Percentiles rank a stretch among this genome's conserved stretches.
Evolutionary conservation across 1,140 invertebrate species (phyloP).

Genomic region (Psix sp.): DNA sequence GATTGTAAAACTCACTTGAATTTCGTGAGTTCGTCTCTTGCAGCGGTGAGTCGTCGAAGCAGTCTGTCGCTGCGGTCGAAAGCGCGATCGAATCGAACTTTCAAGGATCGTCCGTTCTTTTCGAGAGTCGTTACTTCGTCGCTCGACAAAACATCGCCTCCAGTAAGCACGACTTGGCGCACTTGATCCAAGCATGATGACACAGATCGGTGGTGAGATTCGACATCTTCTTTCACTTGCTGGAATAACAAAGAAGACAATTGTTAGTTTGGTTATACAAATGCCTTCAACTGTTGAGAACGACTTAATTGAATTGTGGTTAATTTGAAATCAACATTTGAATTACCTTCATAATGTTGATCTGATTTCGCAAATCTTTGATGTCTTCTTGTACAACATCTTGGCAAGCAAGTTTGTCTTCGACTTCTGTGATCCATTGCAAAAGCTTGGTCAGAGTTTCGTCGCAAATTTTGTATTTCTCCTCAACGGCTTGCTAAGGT

Average conservation of each 20-base stretch:
- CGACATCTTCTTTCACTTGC: constrained; percentile 94
- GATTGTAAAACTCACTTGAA: constrained; percentile 80
- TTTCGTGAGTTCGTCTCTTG: constrained; percentile 92
- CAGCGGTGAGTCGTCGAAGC: constrained; percentile 85
- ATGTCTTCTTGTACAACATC: constrained; percentile 92
- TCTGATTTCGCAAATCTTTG: constrained; percentile 92
- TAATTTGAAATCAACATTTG: not conserved
- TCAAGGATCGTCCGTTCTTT: constrained; percentile 88
- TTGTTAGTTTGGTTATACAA: too few relatives aligned
- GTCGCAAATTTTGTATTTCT: constrained; percentile 93
- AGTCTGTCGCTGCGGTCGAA: constrained; percentile 87
- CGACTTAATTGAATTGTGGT: not conserved
- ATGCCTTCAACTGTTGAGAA: too few relatives aligned
- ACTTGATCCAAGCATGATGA: constrained; percentile 93
- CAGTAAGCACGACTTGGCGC: constrained; percentile 91
- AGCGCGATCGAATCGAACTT: constrained; percentile 89
- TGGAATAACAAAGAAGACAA: constrained; percentile 76
- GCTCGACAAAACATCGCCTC: constrained; percentile 91
- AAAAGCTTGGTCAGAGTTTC: constrained; percentile 89
- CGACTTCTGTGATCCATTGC: constrained; percentile 91
- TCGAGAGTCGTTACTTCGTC: constrained; percentile 92
- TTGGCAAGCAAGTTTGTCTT: constrained; percentile 91
- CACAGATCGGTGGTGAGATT: constrained; percentile 90
- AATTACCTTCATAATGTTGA: constrained; percentile 90
- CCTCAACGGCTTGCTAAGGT: constrained; percentile 93